phyloP scores from a whole-genome alignment of 2,888 invertebrate species.

The Melanotus villosus region DNA sequence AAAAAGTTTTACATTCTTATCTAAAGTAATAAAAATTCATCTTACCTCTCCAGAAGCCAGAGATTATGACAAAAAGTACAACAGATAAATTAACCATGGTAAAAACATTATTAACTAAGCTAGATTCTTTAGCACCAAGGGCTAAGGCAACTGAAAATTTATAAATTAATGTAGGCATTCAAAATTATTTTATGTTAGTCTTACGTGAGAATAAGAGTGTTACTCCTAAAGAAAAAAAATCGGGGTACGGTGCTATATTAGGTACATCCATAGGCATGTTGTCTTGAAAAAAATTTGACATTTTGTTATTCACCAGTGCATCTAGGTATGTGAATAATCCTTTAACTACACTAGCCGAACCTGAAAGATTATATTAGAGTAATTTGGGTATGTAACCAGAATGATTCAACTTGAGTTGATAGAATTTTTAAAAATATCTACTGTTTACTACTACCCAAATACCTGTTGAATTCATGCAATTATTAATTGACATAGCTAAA shows the following conservation, averaged over 20 bases:
- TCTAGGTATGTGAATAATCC: slow-evolving; percentile 86
- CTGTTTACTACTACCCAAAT: no score
- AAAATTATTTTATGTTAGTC: slow-evolving; percentile 43
- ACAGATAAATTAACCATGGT: slow-evolving; percentile 81
- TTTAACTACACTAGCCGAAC: slow-evolving; percentile 87
- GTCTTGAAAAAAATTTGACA: slow-evolving; percentile 75
- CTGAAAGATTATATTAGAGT: slow-evolving; percentile 64
- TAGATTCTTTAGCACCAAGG: slow-evolving; percentile 85
- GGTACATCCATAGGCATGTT: slow-evolving; percentile 78
- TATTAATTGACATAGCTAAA: no score
- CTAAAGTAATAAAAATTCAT: no score
- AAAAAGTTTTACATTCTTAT: no score
- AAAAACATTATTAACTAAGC: slow-evolving; percentile 83
- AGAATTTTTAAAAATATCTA: no score
- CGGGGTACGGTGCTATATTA: slow-evolving; percentile 80
- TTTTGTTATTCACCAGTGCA: slow-evolving; percentile 76
- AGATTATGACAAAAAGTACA: slow-evolving; percentile 80
- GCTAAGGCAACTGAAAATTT: slow-evolving; percentile 75
- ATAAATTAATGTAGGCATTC: neutral
- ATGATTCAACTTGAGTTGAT: no score
- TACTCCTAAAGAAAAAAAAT: slow-evolving; percentile 82
- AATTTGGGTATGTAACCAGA: neutral
- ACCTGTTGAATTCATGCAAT: no score
- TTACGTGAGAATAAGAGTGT: slow-evolving; percentile 80
- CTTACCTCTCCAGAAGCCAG: slow-evolving; percentile 79